Percentiles rank a stretch among this genome's conserved stretches.
These are phyloP conservation scores for Leptinotarsa peninsularis DNA, from an alignment of 2,888 invertebrate genomes.

Conservation along the genomic window DNA sequence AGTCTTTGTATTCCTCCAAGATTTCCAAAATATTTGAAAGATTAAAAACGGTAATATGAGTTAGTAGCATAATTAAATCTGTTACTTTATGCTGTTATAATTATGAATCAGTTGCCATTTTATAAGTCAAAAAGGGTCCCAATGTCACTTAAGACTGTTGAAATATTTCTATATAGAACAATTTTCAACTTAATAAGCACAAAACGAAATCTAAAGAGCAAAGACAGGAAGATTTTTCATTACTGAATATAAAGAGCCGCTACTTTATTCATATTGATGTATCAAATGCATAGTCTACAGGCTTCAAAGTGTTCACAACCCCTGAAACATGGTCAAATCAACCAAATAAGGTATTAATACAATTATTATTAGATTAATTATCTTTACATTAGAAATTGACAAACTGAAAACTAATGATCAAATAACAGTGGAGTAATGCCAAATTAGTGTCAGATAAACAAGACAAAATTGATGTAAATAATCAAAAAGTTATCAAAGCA, in stretches of 20 bases:
- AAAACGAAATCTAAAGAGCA: neutral
- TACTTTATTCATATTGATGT: slow-evolving; percentile 14
- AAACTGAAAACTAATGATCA: slow-evolving; percentile 53
- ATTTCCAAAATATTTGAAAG: no score
- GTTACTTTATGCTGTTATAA: no score
- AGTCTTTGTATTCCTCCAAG: no score
- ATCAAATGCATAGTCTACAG: slow-evolving; percentile 57
- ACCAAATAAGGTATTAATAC: slow-evolving; percentile 44
- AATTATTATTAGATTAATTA: slow-evolving; percentile 17
- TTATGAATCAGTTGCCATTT: no score
- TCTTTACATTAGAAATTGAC: slow-evolving; percentile 49
- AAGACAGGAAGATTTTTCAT: no score
- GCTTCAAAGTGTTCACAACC: slow-evolving; percentile 51
- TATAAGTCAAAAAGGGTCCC: no score
- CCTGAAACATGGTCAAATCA: slow-evolving; percentile 42
- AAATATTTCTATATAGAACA: neutral
- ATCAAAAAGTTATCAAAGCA: slow-evolving; percentile 53
- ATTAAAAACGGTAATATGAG: no score
- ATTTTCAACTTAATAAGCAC: neutral
- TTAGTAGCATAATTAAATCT: no score
- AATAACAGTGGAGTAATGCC: slow-evolving; percentile 45
- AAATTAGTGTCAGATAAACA: slow-evolving; percentile 48
- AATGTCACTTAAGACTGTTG: neutral
- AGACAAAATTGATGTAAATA: slow-evolving; percentile 50
- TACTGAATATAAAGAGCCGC: no score